phyloP scores from a whole-genome alignment of 1,140 invertebrate genomes.

The Hylyphantes graminicola region DNA sequence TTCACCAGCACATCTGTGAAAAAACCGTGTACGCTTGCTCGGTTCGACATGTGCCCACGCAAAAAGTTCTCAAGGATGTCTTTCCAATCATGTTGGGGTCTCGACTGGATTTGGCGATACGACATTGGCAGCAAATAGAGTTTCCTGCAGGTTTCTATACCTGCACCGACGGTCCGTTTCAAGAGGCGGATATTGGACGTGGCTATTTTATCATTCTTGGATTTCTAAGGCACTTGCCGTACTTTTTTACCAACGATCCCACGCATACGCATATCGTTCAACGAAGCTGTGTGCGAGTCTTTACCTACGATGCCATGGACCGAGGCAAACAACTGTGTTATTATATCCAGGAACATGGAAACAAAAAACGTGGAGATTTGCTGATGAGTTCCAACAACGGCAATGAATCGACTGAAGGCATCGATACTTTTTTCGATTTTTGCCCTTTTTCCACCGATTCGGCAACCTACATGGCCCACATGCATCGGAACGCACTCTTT shows the following conservation, averaged over 20 bases:
- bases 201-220: constrained; percentile 7
- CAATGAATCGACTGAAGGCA: neutral
- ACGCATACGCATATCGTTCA: constrained; percentile 9
- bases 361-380: neutral
- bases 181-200: constrained; percentile 3
- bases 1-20: neutral
- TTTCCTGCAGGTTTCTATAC: neutral
- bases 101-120: neutral
- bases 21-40: neutral
- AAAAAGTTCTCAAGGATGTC: neutral
- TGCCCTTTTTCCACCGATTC: neutral
- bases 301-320: constrained; percentile 8
- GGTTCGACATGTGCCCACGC: neutral
- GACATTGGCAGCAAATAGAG: neutral
- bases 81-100: constrained; percentile 27
- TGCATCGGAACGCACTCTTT: neutral
- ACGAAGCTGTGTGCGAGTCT: constrained; percentile 12
- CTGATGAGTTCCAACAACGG: neutral
- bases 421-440: neutral
- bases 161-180: neutral
- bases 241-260: constrained; percentile 31
- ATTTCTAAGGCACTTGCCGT: constrained; percentile 1
- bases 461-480: constrained; percentile 3
- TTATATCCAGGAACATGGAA: neutral
- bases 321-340: constrained; percentile 16